Evolutionary conservation across 2,888 invertebrate genomes (phyloP), one percentile per base, ranked within the genome.

Genomic region (Leptogaster cylindrica): DNA sequence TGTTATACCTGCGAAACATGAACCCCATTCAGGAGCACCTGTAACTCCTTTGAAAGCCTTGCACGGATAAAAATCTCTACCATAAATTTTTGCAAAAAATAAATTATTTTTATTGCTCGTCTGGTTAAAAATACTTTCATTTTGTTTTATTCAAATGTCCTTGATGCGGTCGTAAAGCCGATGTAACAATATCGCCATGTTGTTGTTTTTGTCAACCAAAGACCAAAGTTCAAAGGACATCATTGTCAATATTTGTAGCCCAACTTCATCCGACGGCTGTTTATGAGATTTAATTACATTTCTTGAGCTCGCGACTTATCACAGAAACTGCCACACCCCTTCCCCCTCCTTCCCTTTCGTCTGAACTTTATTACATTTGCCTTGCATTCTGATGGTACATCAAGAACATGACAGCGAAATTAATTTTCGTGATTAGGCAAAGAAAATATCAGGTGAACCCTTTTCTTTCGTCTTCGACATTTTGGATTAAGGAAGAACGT

Each of bases 381-480:
- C 10, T 31, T 31, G 7, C 31, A 31, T 6, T 31, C 10, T 2
- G 25, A 48, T 48, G 28, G 25, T 3, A 27, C 16, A 25, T 50
- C 50, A 50, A 50, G 50, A 27, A 28, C 16, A 50, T 50, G 28
- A 23, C 27, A 5, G 14, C 27, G 27, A 50, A 50, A 50, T 50
- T 50, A 50, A 50, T 50, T 50, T 50, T 8, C 4, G 28, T 50
- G 50, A 50, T 50, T 50, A 50, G 50, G 27, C 27, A 50, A n/a
- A 14, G 50, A 50, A 50, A 50, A 25, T 50, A 16, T 31, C 10
- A n/a, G 31, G 31, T 8, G 10, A 31, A 31, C 31, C 10, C 31
- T 31, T 8, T 31, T 31, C 10, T 31, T 10, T 1, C 31, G 6
- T 31, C 10, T 10, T 31, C 7, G 31, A 31, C 31, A 27, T 25